Conservation (phyloP, 2,113 vertebrate species). For the Silurus meridionalis region DNA sequence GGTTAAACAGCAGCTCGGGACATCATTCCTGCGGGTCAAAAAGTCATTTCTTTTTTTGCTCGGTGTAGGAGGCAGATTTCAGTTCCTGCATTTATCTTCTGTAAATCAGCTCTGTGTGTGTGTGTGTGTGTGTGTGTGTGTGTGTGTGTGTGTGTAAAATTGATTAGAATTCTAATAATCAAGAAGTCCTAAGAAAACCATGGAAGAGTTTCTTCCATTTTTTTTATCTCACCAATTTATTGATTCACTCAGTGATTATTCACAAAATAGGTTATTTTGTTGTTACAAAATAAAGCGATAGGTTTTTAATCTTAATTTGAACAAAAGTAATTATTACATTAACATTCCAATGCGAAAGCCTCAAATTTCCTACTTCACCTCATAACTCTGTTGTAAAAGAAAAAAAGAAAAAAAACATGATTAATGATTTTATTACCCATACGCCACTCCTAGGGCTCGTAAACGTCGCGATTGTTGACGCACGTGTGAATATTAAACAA, state of each 20-base stretch:
- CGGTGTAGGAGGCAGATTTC: background rate
- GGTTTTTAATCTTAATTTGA: background rate
- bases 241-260: no score
- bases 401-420: background rate
- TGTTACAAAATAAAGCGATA: no score
- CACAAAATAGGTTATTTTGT: no score
- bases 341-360: background rate
- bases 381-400: background rate
- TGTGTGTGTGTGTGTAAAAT: background rate
- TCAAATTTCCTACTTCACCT: background rate
- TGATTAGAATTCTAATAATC: background rate
- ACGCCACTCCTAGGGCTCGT: background rate
- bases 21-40: background rate
- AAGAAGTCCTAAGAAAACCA: background rate
- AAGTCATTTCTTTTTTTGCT: background rate
- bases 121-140: background rate
- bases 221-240: no score
- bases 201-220: no score
- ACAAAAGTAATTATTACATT: background rate
- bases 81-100: background rate
- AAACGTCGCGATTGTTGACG: conserved; percentile 2
- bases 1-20: conserved; percentile 3
- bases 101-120: background rate
- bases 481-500: conserved; percentile 2
- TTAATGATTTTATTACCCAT: background rate